Evolutionary conservation across 2,797 vertebrate genomes (phyloP), one percentile per base, ranked within the genome.

Genomic region (Scleropages formosus): DNA sequence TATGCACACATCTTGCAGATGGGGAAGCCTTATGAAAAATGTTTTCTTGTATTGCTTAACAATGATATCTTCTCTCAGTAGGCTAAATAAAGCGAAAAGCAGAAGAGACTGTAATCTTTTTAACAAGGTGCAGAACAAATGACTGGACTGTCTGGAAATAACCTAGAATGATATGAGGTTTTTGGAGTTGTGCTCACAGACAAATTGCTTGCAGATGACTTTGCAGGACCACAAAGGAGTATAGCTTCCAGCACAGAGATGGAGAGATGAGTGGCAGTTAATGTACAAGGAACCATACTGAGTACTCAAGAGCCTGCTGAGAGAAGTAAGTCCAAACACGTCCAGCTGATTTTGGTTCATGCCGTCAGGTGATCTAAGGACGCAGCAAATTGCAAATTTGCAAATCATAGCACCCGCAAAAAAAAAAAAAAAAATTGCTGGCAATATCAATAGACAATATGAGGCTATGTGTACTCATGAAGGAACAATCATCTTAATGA

Each of bases 71-170:
- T 70, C 24, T 70, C 22, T 10, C 53, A 31, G 58, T 24, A 7
- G 68, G 49, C 24, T 49, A 58, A 16, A 58, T 51, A 56, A 71
- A 53, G 13, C 24, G 22, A 27, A 49, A 47, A 15, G 44, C 44
- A n/a, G 31, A 67, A 71, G 49, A 56, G 22, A 26, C 49, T 70
- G 68, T 8, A 16, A 6, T 49, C 68, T 22, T 3, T 71, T 71
- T 71, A 53, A 71, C 68, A 58, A 71, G 68, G 68, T 39, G 51
- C 24, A 39, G 51, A 71, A 71, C 68, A 71, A 71, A 71, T 56
- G 68, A 70, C 22, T 56, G 13, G 16, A 46, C 51, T 20, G 67
- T 22, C 24, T 27, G 49, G 49, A 27, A 56, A 70, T 56, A 27
- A 53, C 49, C 68, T 31, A 27, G 68, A 56, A 49, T 71, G 68